Evolutionary conservation across 1,140 invertebrate genomes (phyloP).

Genomic region (Bombus confusus): DNA sequence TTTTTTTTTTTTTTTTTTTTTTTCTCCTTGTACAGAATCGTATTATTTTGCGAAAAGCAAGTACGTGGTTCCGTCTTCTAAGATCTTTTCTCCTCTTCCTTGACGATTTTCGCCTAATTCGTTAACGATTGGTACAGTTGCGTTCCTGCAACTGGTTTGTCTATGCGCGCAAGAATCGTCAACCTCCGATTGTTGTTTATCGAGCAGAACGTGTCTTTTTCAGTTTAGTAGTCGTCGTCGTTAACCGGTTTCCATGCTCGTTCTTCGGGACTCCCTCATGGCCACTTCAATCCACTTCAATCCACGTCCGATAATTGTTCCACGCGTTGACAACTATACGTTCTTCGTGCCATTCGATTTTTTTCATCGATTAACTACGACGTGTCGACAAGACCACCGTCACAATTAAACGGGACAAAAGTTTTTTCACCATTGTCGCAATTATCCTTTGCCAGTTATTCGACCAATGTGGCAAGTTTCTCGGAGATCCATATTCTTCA

Average conservation of each 20-base stretch:
- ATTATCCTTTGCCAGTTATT: neutral
- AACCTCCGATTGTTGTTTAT: conserved; percentile 23
- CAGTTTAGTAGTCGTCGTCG: conserved; percentile 29
- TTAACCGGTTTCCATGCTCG: conserved; percentile 40
- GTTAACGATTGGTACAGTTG: neutral
- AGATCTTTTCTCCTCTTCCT: no score
- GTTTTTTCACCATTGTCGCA: neutral
- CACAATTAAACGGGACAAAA: conserved; percentile 19
- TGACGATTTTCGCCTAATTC: neutral
- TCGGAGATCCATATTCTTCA: neutral
- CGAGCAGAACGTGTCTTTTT: conserved; percentile 28
- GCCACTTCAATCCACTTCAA: conserved; percentile 7
- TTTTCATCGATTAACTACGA: conserved; percentile 25
- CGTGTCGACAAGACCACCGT: neutral
- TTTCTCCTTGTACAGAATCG: no score
- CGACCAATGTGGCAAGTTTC: no score
- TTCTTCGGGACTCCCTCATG: conserved; percentile 5
- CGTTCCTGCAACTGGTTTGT: no score
- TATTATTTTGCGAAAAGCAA: no score
- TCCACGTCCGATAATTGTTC: conserved; percentile 54
- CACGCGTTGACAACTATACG: conserved; percentile 11
- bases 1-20: no score
- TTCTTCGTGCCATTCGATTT: conserved; percentile 22
- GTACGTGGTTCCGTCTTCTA: no score
- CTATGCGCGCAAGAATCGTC: neutral